Evolutionary conservation across 2,888 invertebrate species (phyloP).

Genomic region (Nudaria mundana): DNA sequence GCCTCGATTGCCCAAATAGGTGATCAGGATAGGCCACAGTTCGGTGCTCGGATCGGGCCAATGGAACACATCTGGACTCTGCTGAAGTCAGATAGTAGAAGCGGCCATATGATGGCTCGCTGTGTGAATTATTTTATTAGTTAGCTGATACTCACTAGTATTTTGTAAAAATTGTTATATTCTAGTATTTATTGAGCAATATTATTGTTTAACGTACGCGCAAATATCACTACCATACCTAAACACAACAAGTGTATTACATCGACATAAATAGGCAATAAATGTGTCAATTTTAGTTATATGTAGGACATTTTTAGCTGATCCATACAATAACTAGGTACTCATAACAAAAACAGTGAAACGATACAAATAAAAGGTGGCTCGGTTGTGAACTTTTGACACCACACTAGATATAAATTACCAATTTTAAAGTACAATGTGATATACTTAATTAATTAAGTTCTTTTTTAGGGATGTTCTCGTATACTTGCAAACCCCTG

Average conservation of each 20-base stretch:
- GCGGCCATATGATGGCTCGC: slow-evolving; percentile 21
- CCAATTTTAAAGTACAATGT: neutral
- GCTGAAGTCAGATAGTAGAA: neutral
- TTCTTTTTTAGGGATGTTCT: slow-evolving; percentile 1
- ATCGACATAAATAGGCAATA: neutral
- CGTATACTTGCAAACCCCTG: too few relatives aligned
- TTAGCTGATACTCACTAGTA: slow-evolving; percentile 38
- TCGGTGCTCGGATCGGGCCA: too few relatives aligned
- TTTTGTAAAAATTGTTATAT: slow-evolving; percentile 18
- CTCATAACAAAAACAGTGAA: too few relatives aligned
- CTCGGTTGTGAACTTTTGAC: slow-evolving; percentile 42
- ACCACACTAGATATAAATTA: neutral
- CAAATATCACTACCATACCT: neutral
- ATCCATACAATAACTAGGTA: too few relatives aligned
- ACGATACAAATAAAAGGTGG: too few relatives aligned
- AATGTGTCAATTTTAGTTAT: too few relatives aligned
- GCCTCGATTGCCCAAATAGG: too few relatives aligned
- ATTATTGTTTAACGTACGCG: slow-evolving; percentile 19
- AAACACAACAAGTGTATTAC: too few relatives aligned
- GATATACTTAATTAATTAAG: neutral
- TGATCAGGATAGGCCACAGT: too few relatives aligned
- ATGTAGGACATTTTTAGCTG: too few relatives aligned
- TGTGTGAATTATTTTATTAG: slow-evolving; percentile 15
- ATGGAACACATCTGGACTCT: too few relatives aligned
- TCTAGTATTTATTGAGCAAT: slow-evolving; percentile 25